Evolutionary conservation across 1,140 invertebrate genomes (phyloP), one percentile per base, ranked within the genome.

Genomic region (Eciton burchellii): DNA sequence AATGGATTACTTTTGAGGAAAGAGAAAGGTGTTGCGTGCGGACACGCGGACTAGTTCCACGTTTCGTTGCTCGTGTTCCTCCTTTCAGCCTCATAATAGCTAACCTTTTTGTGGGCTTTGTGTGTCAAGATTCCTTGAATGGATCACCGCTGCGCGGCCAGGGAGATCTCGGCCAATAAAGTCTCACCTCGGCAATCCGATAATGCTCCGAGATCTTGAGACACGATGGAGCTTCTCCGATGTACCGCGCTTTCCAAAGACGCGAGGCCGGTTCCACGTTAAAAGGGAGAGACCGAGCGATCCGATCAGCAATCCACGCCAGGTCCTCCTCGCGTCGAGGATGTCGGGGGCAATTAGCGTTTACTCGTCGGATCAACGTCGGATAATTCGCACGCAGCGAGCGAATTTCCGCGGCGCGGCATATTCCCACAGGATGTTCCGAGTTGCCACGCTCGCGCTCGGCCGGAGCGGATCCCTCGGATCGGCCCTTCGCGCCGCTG

Each of bases 131-230:
- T 72, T 74, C 63, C 74, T 76, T 91, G 89, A 93, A 93, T 90
- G 88, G 83, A 59, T 89, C 89, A 86, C 81, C n/a, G 84, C 87
- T 85, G 86, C 35, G 74, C 45, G 43, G 82, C 74, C 65, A 84
- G 83, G 88, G 90, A 90, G 90, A 88, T 85, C 79, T 82, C 82
- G 81, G 86, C 90, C 90, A 92, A 91, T 92, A 88, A 92, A 89
- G 85, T 91, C 82, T 88, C 85, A 57, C 76, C 71, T 71, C 47
- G 60, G 84, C 87, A 85, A 91, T 89, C 81, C 82, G 73, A 89
- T 90, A 88, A 91, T 88, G 90, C 86, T 88, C 79, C 70, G 72
- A 88, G 85, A 89, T 81, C 82, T 60, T 82, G 12, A 81, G n/a
- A 71, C 26, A 16, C 68, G 26, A 56, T 71, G 21, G 41, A 81